These are phyloP conservation scores for Macrophya annulata DNA, from an alignment of 2,888 invertebrate genomes.

Conservation along the genomic window DNA sequence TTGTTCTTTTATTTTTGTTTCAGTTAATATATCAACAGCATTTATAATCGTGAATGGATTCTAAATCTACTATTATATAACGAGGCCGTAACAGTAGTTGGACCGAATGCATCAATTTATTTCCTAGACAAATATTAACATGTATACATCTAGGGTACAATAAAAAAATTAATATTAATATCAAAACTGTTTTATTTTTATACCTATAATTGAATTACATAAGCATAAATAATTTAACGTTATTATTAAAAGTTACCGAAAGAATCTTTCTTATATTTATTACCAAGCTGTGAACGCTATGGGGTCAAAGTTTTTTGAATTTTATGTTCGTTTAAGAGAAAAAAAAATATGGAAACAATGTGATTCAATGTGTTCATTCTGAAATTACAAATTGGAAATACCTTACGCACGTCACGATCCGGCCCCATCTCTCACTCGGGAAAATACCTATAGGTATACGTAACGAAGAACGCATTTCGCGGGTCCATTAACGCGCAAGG, in stretches of 20 bases:
- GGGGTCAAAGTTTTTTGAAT: too few species aligned
- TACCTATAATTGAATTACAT: background rate
- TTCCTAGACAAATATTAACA: conserved; percentile 67
- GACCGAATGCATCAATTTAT: conserved; percentile 62
- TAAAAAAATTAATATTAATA: conserved; percentile 65
- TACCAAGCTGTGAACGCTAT: too few species aligned
- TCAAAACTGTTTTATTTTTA: background rate
- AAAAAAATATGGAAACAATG: conserved; percentile 1
- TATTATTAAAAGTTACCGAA: background rate
- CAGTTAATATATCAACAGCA: conserved; percentile 63
- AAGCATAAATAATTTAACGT: conserved; percentile 2
- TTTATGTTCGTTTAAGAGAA: background rate
- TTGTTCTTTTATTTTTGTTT: conserved; percentile 59
- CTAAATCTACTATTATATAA: conserved; percentile 26
- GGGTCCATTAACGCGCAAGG: conserved; percentile 39
- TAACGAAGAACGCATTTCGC: conserved; percentile 22
- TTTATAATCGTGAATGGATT: background rate
- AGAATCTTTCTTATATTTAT: too few species aligned
- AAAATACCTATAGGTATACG: background rate
- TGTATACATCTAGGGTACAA: conserved; percentile 69
- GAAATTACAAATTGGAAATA: conserved; percentile 13
- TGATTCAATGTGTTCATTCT: background rate
- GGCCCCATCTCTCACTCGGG: background rate
- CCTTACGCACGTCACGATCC: conserved; percentile 18
- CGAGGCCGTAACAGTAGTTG: conserved; percentile 67